phyloP scores from a whole-genome alignment of 2,113 vertebrate species.

The Mandrillus leucophaeus region DNA sequence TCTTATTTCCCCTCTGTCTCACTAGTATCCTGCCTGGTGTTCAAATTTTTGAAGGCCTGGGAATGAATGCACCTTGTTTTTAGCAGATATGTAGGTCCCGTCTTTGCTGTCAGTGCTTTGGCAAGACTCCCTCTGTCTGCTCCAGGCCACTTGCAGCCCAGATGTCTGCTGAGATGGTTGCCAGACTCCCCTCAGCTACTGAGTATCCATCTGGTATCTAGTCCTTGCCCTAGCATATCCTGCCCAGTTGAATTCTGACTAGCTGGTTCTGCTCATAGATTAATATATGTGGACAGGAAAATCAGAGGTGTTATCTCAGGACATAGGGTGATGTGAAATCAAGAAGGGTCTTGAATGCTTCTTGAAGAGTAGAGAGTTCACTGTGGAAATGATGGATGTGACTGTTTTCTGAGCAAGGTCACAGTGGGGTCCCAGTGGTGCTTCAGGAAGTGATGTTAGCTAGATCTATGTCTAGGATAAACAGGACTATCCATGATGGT shows the following conservation, averaged over 20 bases:
- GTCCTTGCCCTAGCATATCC: not conserved
- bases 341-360: not conserved
- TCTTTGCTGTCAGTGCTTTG: not conserved
- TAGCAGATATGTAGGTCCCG: not conserved
- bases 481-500: not conserved
- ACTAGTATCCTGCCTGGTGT: not conserved
- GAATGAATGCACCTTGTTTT: not conserved
- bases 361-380: not conserved
- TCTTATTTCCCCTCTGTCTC: not conserved
- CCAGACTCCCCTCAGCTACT: not conserved
- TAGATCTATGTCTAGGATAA: not conserved
- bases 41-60: not conserved
- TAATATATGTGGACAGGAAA: not conserved
- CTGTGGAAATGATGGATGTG: not conserved
- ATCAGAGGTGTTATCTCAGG: not conserved
- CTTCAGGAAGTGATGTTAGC: not conserved
- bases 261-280: not conserved
- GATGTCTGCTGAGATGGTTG: not conserved
- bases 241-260: not conserved
- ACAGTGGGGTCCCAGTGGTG: not conserved
- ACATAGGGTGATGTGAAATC: not conserved
- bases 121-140: not conserved
- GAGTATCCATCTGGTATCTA: not conserved
- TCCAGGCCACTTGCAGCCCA: not conserved
- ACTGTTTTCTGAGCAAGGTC: not conserved